Evolutionary conservation across 2,113 vertebrate genomes (phyloP).

Genomic region (Dunckerocampus dactyliophorus): DNA sequence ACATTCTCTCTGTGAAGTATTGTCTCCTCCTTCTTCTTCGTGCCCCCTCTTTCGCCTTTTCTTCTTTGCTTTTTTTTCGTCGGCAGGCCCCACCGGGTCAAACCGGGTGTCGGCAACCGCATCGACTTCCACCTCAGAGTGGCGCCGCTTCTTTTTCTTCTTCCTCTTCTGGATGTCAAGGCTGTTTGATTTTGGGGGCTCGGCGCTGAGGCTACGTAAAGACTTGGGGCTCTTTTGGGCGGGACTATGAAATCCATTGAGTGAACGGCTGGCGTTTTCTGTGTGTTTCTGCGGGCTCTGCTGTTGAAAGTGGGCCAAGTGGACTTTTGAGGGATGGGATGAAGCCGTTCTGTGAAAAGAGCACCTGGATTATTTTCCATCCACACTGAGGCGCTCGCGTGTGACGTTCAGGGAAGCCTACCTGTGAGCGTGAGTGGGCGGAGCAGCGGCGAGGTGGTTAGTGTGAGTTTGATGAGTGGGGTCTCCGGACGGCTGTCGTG

Average conservation of each 20-base stretch:
- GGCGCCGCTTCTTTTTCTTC: slow-evolving; percentile 63
- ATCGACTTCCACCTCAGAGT: slow-evolving; percentile 55
- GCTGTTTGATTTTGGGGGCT: slow-evolving; percentile 15
- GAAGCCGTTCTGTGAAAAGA: slow-evolving; percentile 63
- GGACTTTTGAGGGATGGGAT: slow-evolving; percentile 65
- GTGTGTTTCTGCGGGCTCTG: slow-evolving; percentile 53
- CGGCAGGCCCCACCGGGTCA: slow-evolving; percentile 22
- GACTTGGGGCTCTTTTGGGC: slow-evolving; percentile 49
- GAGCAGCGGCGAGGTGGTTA: slow-evolving; percentile 58
- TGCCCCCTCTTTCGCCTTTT: slow-evolving; percentile 50
- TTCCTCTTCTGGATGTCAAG: slow-evolving; percentile 52
- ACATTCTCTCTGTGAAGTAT: slow-evolving; percentile 11
- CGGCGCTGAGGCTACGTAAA: slow-evolving; percentile 24
- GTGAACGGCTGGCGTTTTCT: slow-evolving; percentile 43
- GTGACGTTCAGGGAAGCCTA: slow-evolving; percentile 30
- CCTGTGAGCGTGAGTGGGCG: slow-evolving; percentile 65
- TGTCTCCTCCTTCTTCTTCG: slow-evolving; percentile 6
- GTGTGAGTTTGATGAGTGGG: slow-evolving; percentile 68
- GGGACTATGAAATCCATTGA: slow-evolving; percentile 54
- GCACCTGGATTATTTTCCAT: neutral
- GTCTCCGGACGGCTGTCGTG: slow-evolving; percentile 68
- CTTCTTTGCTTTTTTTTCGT: slow-evolving; percentile 49
- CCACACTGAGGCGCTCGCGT: too few relatives aligned
- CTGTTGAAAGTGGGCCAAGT: slow-evolving; percentile 48
- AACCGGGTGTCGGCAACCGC: neutral